Evolutionary conservation across 1,140 invertebrate genomes (phyloP).

Genomic region (Daktulosphaira vitifoliae): DNA sequence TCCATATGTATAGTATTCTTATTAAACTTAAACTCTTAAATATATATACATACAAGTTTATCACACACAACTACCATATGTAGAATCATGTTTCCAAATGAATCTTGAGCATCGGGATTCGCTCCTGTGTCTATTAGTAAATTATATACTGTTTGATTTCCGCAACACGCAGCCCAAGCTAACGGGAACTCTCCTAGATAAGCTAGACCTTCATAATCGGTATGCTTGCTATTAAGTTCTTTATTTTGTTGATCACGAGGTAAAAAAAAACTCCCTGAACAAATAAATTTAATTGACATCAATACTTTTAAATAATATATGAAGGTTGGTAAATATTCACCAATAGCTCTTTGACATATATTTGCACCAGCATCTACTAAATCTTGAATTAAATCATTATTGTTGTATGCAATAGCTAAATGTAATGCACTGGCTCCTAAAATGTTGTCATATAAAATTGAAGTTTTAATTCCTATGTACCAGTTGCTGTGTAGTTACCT

Average conservation of each 20-base stretch:
- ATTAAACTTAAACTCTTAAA: no score
- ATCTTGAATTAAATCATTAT: constrained; percentile 90
- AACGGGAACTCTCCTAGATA: constrained; percentile 94
- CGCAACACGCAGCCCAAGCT: constrained; percentile 92
- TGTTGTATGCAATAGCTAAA: constrained; percentile 90
- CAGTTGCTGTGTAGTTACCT: constrained; percentile 48
- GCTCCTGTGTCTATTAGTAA: constrained; percentile 81
- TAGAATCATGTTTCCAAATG: constrained; percentile 90
- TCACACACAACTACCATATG: constrained; percentile 98
- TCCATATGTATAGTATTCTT: no score
- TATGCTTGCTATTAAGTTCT: constrained; percentile 57
- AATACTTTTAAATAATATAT: no score
- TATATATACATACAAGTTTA: constrained; percentile 64
- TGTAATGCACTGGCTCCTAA: constrained; percentile 85
- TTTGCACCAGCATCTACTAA: constrained; percentile 82
- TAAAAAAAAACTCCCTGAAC: constrained; percentile 76
- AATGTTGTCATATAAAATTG: constrained; percentile 36
- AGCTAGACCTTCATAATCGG: constrained; percentile 90
- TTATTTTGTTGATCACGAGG: constrained; percentile 79
- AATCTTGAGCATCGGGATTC: constrained; percentile 84
- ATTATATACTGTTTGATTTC: constrained; percentile 96
- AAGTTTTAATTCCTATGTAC: no score
- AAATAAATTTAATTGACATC: no score
- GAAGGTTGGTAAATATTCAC: no score
- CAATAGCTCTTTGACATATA: constrained; percentile 84